Percentiles rank a stretch among this genome's conserved stretches.
These are phyloP conservation scores for Calliphora vomitoria DNA, from an alignment of 2,888 invertebrate genomes.

Conservation along the genomic window DNA sequence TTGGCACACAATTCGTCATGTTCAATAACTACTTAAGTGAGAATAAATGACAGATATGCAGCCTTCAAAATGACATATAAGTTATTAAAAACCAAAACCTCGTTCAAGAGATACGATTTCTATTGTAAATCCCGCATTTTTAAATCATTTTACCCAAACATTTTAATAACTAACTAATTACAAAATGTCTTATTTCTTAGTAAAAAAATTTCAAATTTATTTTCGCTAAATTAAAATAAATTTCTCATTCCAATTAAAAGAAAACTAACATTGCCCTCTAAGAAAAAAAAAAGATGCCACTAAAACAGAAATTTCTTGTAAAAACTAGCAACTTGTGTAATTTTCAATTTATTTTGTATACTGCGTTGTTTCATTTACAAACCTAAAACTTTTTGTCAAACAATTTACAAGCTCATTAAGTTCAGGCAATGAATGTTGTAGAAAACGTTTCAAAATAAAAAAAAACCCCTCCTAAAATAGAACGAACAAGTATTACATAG, in stretches of 20 bases:
- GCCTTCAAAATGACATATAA: no score
- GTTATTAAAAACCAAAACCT: no score
- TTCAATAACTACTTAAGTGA: no score
- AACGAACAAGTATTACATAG: background rate
- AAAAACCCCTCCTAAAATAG: background rate
- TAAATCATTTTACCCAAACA: background rate
- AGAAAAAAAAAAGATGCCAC: background rate
- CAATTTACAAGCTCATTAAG: conserved; percentile 62
- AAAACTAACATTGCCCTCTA: background rate
- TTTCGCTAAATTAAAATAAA: background rate
- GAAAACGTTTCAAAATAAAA: conserved; percentile 11
- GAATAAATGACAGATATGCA: no score
- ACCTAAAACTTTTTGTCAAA: conserved; percentile 54
- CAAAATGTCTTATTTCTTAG: no score
- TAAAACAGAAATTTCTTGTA: conserved; percentile 11
- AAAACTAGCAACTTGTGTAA: conserved; percentile 25
- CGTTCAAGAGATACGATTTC: no score
- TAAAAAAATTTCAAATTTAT: background rate
- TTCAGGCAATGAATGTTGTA: conserved; percentile 40
- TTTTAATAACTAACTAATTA: no score
- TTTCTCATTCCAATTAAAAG: conserved; percentile 22
- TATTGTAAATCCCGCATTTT: no score
- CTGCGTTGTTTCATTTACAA: background rate
- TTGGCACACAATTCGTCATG: no score
- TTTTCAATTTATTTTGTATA: conserved; percentile 42